Percentiles rank a stretch among this genome's conserved stretches.
These are phyloP conservation scores for Entomyzon cyanotis DNA, from an alignment of 2,113 vertebrate genomes.

Conservation along the genomic window DNA sequence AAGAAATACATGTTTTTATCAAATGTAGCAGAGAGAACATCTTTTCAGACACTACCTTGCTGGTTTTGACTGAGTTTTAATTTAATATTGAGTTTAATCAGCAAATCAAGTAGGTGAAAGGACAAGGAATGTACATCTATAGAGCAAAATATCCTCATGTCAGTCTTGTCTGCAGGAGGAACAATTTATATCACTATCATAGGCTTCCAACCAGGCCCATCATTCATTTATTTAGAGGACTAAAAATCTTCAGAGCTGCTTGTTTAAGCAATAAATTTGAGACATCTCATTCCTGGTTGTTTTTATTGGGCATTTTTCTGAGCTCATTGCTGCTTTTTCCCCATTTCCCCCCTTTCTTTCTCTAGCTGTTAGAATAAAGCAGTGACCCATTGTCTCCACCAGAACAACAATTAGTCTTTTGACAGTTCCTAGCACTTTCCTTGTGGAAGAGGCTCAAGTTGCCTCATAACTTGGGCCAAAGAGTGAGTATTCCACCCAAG, in stretches of 20 bases:
- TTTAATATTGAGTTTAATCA: not conserved
- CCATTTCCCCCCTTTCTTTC: not conserved
- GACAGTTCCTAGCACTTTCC: not conserved
- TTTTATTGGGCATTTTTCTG: not conserved
- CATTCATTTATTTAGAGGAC: conserved; percentile 3
- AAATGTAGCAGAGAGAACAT: not conserved
- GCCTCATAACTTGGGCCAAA: not conserved
- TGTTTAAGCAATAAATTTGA: conserved; percentile 35
- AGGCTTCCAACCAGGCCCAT: conserved; percentile 3
- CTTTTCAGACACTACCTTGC: not conserved
- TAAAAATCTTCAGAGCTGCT: not conserved
- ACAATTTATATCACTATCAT: conserved; percentile 28
- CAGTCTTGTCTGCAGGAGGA: conserved; percentile 2
- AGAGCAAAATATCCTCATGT: not conserved
- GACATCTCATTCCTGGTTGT: not conserved
- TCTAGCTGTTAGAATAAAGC: not conserved
- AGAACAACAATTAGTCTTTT: not conserved
- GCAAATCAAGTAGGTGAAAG: not conserved
- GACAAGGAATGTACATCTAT: not conserved
- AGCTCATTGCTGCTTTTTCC: not conserved
- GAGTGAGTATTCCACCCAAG: not conserved
- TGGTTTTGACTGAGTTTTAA: not conserved
- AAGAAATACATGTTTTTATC: not conserved
- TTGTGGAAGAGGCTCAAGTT: not conserved
- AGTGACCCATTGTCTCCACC: not conserved